Conservation (phyloP, 1,140 invertebrate species). For the Pseudomyrmex flavicornis region DNA sequence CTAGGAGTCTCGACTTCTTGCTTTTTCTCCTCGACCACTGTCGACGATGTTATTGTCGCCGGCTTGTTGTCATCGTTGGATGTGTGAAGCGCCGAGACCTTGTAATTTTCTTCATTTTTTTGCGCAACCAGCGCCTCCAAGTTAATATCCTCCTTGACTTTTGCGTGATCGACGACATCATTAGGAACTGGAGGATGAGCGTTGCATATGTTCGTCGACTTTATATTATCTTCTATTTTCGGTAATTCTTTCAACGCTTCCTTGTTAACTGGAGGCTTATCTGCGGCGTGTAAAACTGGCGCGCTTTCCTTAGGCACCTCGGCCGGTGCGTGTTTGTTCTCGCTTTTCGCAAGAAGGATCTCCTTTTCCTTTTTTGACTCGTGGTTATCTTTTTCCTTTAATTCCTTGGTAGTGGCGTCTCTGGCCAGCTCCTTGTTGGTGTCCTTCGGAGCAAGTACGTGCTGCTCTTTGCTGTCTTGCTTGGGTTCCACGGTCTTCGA, state of each 20-base stretch:
- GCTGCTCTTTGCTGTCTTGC: conserved; percentile 69
- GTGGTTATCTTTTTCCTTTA: conserved; percentile 79
- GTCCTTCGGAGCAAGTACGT: conserved; percentile 57
- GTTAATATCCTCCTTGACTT: conserved; percentile 71
- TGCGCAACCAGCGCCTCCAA: conserved; percentile 82
- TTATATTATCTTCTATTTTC: conserved; percentile 71
- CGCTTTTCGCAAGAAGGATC: conserved; percentile 29
- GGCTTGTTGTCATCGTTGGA: conserved; percentile 57
- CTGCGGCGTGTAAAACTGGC: conserved; percentile 35
- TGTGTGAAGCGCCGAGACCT: conserved; percentile 76
- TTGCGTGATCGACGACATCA: conserved; percentile 81
- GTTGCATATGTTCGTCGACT: conserved; percentile 53
- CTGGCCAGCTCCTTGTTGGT: conserved; percentile 66
- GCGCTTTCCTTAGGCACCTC: conserved; percentile 67
- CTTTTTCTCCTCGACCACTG: conserved; percentile 72
- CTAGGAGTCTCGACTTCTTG: conserved; percentile 65
- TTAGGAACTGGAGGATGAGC: conserved; percentile 67
- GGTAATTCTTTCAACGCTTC: conserved; percentile 65
- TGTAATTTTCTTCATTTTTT: conserved; percentile 85
- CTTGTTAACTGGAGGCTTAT: conserved; percentile 61
- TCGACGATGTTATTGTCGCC: conserved; percentile 40
- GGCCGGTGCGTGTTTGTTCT: conserved; percentile 34
- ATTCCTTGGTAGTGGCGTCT: conserved; percentile 73
- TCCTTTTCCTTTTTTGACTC: conserved; percentile 78
- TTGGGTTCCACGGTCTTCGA: conserved; percentile 70